A percentile compares a stretch with the other conserved stretches of the same genome.
Evolutionary conservation across 2,797 vertebrate genomes (phyloP).

Genomic region (Eospalax fontanierii): DNA sequence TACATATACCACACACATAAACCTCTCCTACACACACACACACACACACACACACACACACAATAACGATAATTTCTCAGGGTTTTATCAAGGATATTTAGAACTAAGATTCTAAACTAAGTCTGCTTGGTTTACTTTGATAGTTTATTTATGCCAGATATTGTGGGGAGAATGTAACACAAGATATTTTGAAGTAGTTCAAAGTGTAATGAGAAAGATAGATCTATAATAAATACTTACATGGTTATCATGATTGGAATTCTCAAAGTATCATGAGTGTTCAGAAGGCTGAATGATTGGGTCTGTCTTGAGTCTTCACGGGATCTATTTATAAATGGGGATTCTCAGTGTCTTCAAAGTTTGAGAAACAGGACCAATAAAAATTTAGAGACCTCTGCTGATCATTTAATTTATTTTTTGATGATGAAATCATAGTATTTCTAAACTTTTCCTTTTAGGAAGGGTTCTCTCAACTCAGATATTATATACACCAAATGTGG

Average conservation of each 20-base stretch:
- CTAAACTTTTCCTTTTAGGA: too few relatives aligned
- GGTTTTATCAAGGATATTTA: too few relatives aligned
- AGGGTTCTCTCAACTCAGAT: background rate
- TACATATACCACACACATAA: too few relatives aligned
- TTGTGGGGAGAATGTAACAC: background rate
- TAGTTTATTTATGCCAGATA: background rate
- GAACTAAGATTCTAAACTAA: slow-evolving; percentile 1
- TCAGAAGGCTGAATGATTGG: background rate
- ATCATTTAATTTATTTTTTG: slow-evolving; percentile 51
- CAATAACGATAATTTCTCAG: too few relatives aligned
- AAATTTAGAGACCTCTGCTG: slow-evolving; percentile 14
- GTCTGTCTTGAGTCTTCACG: background rate
- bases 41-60: too few relatives aligned
- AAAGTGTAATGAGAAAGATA: background rate
- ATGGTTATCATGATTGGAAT: background rate
- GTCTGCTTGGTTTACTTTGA: background rate
- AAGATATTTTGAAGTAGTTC: slow-evolving; percentile 22
- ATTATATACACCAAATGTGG: background rate
- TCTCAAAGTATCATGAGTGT: background rate
- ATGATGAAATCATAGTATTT: background rate
- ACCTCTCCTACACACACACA: too few relatives aligned
- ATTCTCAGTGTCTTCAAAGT: background rate
- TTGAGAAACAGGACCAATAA: slow-evolving; percentile 47
- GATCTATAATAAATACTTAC: background rate
- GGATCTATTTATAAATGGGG: too few relatives aligned